Base-by-base conservation (phyloP, 2,797 vertebrate species). In the Chelmon rostratus region DNA sequence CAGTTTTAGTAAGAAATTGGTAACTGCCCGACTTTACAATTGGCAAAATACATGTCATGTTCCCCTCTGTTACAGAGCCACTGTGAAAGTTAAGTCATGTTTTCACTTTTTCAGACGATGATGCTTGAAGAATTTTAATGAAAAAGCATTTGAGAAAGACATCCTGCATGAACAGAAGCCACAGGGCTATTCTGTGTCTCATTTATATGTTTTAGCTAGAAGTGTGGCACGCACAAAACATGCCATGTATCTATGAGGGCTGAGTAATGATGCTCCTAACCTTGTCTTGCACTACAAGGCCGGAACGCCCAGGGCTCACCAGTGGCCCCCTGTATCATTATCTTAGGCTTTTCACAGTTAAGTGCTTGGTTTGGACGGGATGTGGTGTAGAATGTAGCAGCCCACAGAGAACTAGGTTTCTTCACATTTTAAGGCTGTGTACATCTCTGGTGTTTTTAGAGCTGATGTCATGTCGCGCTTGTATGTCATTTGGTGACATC, bases 351-450 rank as follows among this genome's bases (percentile, higher is more conserved):
- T 93, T 94, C 93, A 89, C 93, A 92, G 91, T 79, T 78, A 86
- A 74, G 91, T 94, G 93, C 85, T 92, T 83, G 79, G 90, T 92
- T 93, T 92, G 85, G 71, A 82, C 33, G 83, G 85, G 89, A 89
- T 88, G 90, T 83, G 87, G 88, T 93, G 91, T 91, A 85, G 92
- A 95, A 94, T 95, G 83, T 94, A 84, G 83, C 93, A 87, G 85
- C 82, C 82, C 75, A 81, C 89, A 76, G 91, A 91, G 91, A 94
- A 87, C 81, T 77, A 76, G 83, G 82, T 82, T 89, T 83, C 74
- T 72, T 91, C 73, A 74, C 88, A 88, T 90, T 90, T 50, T 85
- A 72, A 81, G 70, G 28, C 75, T 72, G 68, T 72, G 68, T 79
- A 64, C 67, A 76, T 72, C 65, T 83, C 40, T 69, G 68, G 71